Percentiles rank a stretch among this genome's conserved stretches.
phyloP scores from a whole-genome alignment of 2,888 invertebrate genomes.

The Crematogaster levior region DNA sequence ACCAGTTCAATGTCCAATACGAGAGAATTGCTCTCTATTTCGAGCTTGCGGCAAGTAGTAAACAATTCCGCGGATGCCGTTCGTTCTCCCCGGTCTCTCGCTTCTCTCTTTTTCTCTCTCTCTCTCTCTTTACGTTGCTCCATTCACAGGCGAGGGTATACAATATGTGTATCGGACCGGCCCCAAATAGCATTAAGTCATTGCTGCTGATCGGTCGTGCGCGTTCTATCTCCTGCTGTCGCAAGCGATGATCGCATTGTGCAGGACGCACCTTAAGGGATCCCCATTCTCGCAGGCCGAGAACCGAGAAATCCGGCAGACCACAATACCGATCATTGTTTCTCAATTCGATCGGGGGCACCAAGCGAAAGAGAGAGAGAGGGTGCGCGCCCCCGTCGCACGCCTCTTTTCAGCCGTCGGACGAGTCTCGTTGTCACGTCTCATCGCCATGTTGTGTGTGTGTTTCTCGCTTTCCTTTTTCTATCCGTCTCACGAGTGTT shows the following conservation, averaged over 20 bases:
- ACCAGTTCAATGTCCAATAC: neutral
- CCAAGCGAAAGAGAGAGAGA: neutral
- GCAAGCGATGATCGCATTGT: constrained; percentile 67
- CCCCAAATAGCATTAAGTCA: constrained; percentile 77
- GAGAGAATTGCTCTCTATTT: constrained; percentile 41
- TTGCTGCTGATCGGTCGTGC: constrained; percentile 73
- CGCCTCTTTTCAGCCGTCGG: neutral
- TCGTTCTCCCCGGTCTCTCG: constrained; percentile 20
- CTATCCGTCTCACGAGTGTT: no score
- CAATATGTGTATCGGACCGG: constrained; percentile 66
- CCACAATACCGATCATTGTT: constrained; percentile 71
- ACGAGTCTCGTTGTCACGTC: neutral
- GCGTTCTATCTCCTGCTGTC: constrained; percentile 71
- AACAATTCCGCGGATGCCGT: constrained; percentile 46
- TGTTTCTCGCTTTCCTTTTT: neutral
- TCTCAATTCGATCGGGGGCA: constrained; percentile 48
- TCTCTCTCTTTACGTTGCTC: constrained; percentile 57
- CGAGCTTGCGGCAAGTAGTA: constrained; percentile 39
- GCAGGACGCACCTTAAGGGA: constrained; percentile 46
- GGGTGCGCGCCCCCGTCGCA: constrained; percentile 2
- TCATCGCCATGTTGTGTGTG: neutral
- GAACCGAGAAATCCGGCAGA: constrained; percentile 45
- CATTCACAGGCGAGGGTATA: constrained; percentile 65
- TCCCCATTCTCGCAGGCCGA: constrained; percentile 22
- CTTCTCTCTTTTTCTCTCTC: constrained; percentile 40